Conservation (phyloP, 2,888 invertebrate species). For the Nemoura dubitans region DNA sequence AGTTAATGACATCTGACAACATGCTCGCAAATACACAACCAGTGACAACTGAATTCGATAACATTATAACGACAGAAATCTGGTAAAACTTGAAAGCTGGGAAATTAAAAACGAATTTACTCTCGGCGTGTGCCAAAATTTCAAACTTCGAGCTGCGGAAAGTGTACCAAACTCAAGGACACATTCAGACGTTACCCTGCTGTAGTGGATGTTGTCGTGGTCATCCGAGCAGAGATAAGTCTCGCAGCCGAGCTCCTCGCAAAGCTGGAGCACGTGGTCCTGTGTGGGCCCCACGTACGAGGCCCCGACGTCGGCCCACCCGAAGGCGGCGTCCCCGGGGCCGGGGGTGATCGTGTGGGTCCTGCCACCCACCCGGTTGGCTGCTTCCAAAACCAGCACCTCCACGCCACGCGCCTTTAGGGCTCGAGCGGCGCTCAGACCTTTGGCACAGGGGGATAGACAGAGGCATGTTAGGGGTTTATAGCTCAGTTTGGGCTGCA, state of each 20-base stretch:
- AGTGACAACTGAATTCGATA: no score
- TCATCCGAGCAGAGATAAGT: conserved; percentile 54
- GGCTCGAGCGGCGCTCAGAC: conserved; percentile 57
- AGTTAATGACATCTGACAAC: no score
- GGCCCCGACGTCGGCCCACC: conserved; percentile 58
- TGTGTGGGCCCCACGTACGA: conserved; percentile 60
- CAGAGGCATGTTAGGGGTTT: background rate
- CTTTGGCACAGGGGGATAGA: conserved; percentile 39
- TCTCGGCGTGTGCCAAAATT: no score
- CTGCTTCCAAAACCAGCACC: conserved; percentile 59
- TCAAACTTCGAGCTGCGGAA: no score
- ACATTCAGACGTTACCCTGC: conserved; percentile 46
- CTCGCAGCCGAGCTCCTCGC: conserved; percentile 57
- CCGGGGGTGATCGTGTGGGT: conserved; percentile 55
- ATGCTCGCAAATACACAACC: no score
- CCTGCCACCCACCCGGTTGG: conserved; percentile 61
- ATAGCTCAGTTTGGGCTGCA: no score
- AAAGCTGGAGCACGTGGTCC: conserved; percentile 57
- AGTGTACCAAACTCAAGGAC: no score
- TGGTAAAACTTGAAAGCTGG: no score
- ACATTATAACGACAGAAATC: no score
- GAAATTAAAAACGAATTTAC: no score
- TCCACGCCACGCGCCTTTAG: conserved; percentile 56
- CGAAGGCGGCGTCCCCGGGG: conserved; percentile 46
- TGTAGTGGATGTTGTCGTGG: conserved; percentile 48